Evolutionary conservation across 2,888 invertebrate genomes (phyloP).

Genomic region (Lasioglossum malachurum): DNA sequence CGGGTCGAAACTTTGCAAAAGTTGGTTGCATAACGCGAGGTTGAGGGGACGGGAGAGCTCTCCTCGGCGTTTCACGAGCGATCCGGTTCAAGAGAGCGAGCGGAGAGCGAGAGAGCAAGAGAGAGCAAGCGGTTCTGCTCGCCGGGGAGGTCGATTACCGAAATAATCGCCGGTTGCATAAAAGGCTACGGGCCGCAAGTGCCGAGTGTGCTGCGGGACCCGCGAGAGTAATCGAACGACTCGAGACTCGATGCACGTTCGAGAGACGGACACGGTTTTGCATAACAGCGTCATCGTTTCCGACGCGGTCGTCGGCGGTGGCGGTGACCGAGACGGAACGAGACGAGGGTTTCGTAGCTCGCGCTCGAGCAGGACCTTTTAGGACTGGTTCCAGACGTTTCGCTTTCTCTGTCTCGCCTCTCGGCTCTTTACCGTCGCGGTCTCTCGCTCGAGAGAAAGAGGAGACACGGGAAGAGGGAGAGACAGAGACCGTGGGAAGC

Average conservation of each 20-base stretch:
- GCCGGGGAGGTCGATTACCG: conserved; percentile 54
- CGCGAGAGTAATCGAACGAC: background rate
- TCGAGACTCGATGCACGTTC: background rate
- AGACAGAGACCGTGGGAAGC: conserved; percentile 79
- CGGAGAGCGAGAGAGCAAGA: background rate
- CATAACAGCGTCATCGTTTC: background rate
- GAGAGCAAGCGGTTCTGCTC: background rate
- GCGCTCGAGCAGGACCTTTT: conserved; percentile 52
- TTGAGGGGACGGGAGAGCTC: conserved; percentile 13
- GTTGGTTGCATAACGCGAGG: conserved; percentile 36
- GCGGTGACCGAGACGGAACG: conserved; percentile 12
- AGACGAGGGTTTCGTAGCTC: background rate
- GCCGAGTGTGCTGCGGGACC: conserved; percentile 17
- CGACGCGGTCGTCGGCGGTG: conserved; percentile 13
- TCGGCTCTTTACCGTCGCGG: conserved; percentile 7
- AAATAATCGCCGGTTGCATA: conserved; percentile 61
- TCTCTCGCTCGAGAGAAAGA: conserved; percentile 7
- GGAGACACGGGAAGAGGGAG: conserved; percentile 31
- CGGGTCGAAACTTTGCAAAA: conserved; percentile 33
- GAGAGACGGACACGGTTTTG: background rate
- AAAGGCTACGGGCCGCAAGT: conserved; percentile 26
- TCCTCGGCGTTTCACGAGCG: conserved; percentile 36
- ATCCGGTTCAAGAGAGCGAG: conserved; percentile 47
- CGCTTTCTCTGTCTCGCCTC: conserved; percentile 41
- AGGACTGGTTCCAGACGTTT: conserved; percentile 78